Evolutionary conservation across 2,113 vertebrate genomes (phyloP).

Genomic region (Chaetodon auriga): DNA sequence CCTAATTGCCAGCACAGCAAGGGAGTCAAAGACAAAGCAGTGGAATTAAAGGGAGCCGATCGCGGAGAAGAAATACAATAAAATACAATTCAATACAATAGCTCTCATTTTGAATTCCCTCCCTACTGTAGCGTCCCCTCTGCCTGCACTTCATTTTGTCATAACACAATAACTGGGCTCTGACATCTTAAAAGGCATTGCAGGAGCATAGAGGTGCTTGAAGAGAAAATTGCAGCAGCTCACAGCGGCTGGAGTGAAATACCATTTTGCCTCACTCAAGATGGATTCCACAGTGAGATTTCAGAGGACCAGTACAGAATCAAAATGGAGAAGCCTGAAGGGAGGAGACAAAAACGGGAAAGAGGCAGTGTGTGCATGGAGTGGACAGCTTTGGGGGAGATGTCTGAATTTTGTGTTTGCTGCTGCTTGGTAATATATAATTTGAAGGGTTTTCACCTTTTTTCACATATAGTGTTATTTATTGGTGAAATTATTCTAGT

Average conservation of each 20-base stretch:
- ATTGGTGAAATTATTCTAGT: background rate
- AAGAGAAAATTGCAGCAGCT: constrained; percentile 79
- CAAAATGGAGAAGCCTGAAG: constrained; percentile 83
- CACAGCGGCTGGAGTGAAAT: constrained; percentile 79
- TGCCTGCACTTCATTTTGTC: constrained; percentile 67
- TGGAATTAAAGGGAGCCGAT: constrained; percentile 48
- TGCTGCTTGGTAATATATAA: constrained; percentile 1
- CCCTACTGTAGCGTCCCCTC: constrained; percentile 46
- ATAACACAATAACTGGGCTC: constrained; percentile 75
- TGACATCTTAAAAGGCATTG: constrained; percentile 80
- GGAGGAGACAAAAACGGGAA: constrained; percentile 64
- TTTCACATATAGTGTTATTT: background rate
- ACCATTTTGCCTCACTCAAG: constrained; percentile 82
- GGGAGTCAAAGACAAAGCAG: constrained; percentile 40
- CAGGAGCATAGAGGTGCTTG: constrained; percentile 72
- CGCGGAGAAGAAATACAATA: constrained; percentile 49
- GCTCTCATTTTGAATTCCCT: constrained; percentile 57
- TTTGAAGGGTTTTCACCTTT: constrained; percentile 16
- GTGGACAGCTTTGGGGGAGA: constrained; percentile 63
- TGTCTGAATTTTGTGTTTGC: constrained; percentile 48
- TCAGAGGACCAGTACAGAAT: constrained; percentile 79
- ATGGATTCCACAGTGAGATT: constrained; percentile 84
- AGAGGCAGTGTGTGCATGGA: constrained; percentile 53
- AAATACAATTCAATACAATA: constrained; percentile 56
- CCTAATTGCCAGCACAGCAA: constrained; percentile 23